phyloP scores from a whole-genome alignment of 2,888 invertebrate genomes.

The Sarcophaga subvicina region DNA sequence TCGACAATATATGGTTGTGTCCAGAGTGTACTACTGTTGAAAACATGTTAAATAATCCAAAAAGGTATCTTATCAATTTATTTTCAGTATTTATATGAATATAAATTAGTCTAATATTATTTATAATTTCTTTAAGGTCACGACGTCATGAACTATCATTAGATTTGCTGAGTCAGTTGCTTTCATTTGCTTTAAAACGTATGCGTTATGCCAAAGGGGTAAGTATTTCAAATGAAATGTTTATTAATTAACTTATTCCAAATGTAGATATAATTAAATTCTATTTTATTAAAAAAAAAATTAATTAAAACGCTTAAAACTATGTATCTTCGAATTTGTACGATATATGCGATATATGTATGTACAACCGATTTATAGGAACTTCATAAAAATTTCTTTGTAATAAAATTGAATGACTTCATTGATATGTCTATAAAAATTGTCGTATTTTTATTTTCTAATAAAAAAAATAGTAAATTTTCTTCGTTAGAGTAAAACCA shows the following conservation, averaged over 20 bases:
- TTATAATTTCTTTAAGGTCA: constrained; percentile 70
- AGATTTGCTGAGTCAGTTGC: constrained; percentile 88
- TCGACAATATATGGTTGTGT: constrained; percentile 89
- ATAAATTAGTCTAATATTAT: not conserved
- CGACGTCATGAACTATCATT: constrained; percentile 77
- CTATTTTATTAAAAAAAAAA: no score
- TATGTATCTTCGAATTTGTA: no score
- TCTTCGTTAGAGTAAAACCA: no score
- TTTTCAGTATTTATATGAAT: not conserved
- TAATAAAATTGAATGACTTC: no score
- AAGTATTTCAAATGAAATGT: constrained; percentile 77
- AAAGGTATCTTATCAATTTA: constrained; percentile 73
- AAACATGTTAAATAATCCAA: constrained; percentile 74
- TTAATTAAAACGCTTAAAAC: no score
- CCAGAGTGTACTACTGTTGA: constrained; percentile 91
- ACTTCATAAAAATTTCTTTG: no score
- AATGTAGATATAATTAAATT: not conserved
- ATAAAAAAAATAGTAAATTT: no score
- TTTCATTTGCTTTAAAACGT: constrained; percentile 90
- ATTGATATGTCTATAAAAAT: no score
- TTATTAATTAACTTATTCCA: constrained; percentile 1
- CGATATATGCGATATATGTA: no score
- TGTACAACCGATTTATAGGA: no score
- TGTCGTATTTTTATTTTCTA: no score
- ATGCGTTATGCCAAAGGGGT: constrained; percentile 93